Conservation (phyloP, 2,113 vertebrate species). For the Dicerorhinus sumatrensis region DNA sequence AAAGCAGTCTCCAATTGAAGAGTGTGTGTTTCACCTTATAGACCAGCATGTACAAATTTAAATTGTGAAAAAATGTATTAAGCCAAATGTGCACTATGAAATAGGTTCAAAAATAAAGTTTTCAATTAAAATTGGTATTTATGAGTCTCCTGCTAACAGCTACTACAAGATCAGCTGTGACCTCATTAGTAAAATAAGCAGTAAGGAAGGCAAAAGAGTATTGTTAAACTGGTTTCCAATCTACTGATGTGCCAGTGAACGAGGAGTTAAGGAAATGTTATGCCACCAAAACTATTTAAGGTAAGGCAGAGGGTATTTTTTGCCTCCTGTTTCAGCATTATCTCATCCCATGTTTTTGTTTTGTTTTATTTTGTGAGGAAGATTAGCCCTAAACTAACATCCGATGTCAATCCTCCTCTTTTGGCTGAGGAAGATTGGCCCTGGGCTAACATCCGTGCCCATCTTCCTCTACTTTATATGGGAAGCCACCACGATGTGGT, state of each 20-base stretch:
- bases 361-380: too few relatives aligned
- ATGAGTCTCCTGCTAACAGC: neutral
- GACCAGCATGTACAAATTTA: neutral
- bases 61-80: constrained; percentile 34
- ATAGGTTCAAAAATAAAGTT: constrained; percentile 59
- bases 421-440: too few relatives aligned
- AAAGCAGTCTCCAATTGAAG: neutral
- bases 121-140: constrained; percentile 51
- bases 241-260: neutral
- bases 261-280: constrained; percentile 38
- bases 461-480: too few relatives aligned
- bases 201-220: neutral
- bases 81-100: neutral
- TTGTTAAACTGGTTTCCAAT: neutral
- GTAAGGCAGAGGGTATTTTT: neutral
- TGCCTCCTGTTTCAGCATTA: neutral
- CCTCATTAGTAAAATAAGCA: constrained; percentile 17
- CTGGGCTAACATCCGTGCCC: too few relatives aligned
- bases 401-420: too few relatives aligned
- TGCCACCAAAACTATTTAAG: neutral
- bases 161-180: constrained; percentile 25
- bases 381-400: too few relatives aligned
- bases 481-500: too few relatives aligned
- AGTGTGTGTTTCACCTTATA: neutral
- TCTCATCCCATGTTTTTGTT: neutral